Conservation (phyloP, 2,113 vertebrate genomes). For the Procapra przewalskii region DNA sequence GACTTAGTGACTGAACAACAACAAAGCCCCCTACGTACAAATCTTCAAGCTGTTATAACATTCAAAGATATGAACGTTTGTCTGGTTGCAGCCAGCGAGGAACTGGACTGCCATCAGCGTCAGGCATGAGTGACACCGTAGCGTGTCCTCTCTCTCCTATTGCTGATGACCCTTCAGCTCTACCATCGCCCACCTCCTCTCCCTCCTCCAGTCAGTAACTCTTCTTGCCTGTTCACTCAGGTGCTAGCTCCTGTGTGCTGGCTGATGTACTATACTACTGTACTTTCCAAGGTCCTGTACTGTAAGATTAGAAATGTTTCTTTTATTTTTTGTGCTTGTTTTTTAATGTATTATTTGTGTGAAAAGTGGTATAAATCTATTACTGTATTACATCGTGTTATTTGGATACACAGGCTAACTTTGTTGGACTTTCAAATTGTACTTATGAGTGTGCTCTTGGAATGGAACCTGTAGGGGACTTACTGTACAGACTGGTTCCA, state of each 20-base stretch:
- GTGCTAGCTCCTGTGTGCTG: not conserved
- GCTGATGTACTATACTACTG: not conserved
- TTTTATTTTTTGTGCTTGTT: not conserved
- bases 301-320: not conserved
- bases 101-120: not conserved
- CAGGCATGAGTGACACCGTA: not conserved
- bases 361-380: not conserved
- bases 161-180: not conserved
- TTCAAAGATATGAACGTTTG: not conserved
- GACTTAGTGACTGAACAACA: not conserved
- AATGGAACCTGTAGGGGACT: not conserved
- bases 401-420: fast-evolving
- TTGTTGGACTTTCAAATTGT: not conserved
- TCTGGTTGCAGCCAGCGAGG: not conserved
- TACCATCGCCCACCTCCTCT: not conserved
- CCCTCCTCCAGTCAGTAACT: not conserved
- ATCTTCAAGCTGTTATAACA: not conserved
- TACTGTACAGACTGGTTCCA: fast-evolving
- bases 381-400: not conserved
- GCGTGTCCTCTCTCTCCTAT: not conserved
- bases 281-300: not conserved
- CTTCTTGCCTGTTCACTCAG: not conserved
- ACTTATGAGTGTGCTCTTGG: not conserved
- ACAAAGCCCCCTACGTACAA: not conserved
- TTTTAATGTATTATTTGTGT: not conserved